Conservation (phyloP, 2,888 invertebrate species). For the Phyllotreta cruciferae region DNA sequence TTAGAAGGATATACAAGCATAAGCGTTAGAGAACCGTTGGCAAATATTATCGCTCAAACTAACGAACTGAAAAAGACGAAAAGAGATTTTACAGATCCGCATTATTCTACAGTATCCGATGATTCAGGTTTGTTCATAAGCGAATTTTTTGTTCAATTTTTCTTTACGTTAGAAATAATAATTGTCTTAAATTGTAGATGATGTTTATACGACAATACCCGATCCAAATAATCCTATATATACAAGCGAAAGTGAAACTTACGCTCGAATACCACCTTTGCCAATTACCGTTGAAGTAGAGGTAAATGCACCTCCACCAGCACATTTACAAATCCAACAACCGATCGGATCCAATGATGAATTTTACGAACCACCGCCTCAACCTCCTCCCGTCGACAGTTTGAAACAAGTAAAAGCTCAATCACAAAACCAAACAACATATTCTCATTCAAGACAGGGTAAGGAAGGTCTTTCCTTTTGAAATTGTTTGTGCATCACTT, state of each 20-base stretch:
- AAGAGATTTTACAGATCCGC: slow-evolving; percentile 65
- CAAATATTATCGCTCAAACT: slow-evolving; percentile 76
- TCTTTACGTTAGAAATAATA: not conserved
- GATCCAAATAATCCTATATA: slow-evolving; percentile 74
- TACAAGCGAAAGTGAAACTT: slow-evolving; percentile 84
- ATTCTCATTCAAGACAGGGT: slow-evolving; percentile 69
- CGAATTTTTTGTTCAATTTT: not conserved
- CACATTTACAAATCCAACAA: slow-evolving; percentile 27
- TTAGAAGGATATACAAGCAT: slow-evolving; percentile 91
- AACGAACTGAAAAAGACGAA: slow-evolving; percentile 60
- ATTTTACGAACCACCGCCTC: slow-evolving; percentile 59
- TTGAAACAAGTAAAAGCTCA: slow-evolving; percentile 62
- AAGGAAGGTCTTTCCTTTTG: slow-evolving; percentile 30
- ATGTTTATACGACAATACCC: slow-evolving; percentile 90
- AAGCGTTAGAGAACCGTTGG: slow-evolving; percentile 87
- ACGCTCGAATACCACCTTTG: slow-evolving; percentile 76
- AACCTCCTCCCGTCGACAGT: slow-evolving; percentile 69
- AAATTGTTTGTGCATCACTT: slow-evolving; percentile 17
- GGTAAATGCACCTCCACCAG: slow-evolving; percentile 50
- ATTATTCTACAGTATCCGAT: slow-evolving; percentile 91
- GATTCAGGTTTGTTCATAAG: slow-evolving; percentile 73
- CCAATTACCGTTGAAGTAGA: slow-evolving; percentile 56
- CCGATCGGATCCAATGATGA: slow-evolving; percentile 45
- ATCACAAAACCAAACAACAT: slow-evolving; percentile 45
- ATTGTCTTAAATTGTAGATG: slow-evolving; percentile 65